These are phyloP conservation scores for Macaria liturata DNA, from an alignment of 2,888 invertebrate species.

Conservation along the genomic window DNA sequence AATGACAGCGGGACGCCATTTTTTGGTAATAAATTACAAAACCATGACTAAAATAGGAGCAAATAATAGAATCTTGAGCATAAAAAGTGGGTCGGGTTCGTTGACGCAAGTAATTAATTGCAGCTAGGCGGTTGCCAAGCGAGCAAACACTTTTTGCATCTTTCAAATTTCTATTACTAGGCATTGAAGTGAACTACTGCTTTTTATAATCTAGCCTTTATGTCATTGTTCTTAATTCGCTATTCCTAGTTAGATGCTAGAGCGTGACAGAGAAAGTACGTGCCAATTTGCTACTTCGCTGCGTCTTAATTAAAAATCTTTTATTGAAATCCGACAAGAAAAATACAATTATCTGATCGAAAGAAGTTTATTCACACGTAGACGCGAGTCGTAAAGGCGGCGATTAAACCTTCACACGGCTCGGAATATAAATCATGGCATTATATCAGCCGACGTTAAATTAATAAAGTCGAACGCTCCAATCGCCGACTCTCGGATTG, in stretches of 20 bases:
- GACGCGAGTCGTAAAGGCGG: constrained; percentile 19
- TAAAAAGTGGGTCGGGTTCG: too few species aligned
- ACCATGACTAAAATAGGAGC: too few species aligned
- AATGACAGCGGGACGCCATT: too few species aligned
- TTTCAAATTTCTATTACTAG: too few species aligned
- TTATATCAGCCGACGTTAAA: constrained; percentile 32
- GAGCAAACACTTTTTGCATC: too few species aligned
- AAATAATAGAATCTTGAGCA: too few species aligned
- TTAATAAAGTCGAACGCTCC: constrained; percentile 56
- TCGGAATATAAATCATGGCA: constrained; percentile 35
- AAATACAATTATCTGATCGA: constrained; percentile 16
- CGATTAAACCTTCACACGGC: constrained; percentile 37
- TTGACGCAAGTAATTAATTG: too few species aligned
- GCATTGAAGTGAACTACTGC: too few species aligned
- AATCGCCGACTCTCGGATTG: constrained; percentile 62
- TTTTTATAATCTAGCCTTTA: not conserved
- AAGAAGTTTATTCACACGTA: constrained; percentile 29
- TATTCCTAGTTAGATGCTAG: constrained; percentile 1
- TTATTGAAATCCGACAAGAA: constrained; percentile 23
- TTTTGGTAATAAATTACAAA: constrained; percentile 7
- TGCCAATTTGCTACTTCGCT: constrained; percentile 16
- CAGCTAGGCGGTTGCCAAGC: too few species aligned
- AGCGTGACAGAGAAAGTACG: constrained; percentile 19
- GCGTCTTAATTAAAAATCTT: constrained; percentile 20
- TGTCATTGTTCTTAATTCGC: constrained; percentile 12